A percentile compares a stretch with the other conserved stretches of the same genome.
phyloP scores from a whole-genome alignment of 1,140 invertebrate species.

The Diorhabda sublineata region DNA sequence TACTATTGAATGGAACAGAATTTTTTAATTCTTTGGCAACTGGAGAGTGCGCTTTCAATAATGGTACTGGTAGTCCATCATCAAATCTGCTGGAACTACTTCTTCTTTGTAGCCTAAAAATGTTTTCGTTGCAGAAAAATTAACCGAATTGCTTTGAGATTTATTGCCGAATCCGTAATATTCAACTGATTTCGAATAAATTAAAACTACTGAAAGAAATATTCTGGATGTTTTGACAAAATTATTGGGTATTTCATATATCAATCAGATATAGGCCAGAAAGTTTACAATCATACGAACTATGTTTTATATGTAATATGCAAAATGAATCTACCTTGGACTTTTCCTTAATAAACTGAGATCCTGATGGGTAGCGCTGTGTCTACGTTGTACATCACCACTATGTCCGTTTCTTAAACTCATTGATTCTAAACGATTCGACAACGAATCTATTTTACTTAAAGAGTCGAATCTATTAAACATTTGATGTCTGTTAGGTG shows the following conservation, averaged over 20 bases:
- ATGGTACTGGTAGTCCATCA: slow-evolving; percentile 51
- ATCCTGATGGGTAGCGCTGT: slow-evolving; percentile 46
- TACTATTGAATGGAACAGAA: slow-evolving; percentile 44
- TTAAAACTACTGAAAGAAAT: too few relatives aligned
- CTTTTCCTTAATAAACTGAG: slow-evolving; percentile 37
- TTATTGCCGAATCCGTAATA: too few relatives aligned
- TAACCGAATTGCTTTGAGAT: too few relatives aligned
- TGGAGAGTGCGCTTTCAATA: slow-evolving; percentile 52
- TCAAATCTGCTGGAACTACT: slow-evolving; percentile 45
- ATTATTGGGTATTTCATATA: too few relatives aligned
- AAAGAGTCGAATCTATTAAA: slow-evolving; percentile 44
- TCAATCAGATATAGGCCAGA: too few relatives aligned
- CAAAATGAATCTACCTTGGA: slow-evolving; percentile 22
- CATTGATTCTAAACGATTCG: slow-evolving; percentile 40
- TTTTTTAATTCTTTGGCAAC: slow-evolving; percentile 45
- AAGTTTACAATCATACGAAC: too few relatives aligned
- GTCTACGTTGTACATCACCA: slow-evolving; percentile 31
- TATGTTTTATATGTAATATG: too few relatives aligned
- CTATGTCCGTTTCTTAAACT: slow-evolving; percentile 35
- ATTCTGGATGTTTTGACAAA: too few relatives aligned
- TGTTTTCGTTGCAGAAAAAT: too few relatives aligned
- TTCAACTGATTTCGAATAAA: too few relatives aligned
- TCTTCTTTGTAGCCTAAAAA: slow-evolving; percentile 34
- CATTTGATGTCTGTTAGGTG: slow-evolving; percentile 23
- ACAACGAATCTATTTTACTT: slow-evolving; percentile 44